phyloP scores from a whole-genome alignment of 1,140 invertebrate species.

The Hyphantria cunea region DNA sequence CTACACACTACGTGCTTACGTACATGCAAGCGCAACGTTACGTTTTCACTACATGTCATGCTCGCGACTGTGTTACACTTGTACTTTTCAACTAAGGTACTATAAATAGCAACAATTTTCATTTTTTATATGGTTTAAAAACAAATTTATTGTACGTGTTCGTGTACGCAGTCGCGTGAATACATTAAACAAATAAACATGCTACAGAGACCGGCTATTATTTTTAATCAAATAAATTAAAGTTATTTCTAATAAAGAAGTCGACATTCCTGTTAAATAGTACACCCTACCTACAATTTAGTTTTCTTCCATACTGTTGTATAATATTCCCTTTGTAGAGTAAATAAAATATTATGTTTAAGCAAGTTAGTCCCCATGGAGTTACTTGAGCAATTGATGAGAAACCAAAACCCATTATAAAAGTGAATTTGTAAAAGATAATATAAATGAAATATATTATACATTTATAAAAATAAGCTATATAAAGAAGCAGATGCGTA shows the following conservation, averaged over 20 bases:
- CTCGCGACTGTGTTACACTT: constrained; percentile 15
- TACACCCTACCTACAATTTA: constrained; percentile 11
- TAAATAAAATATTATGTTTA: constrained; percentile 1
- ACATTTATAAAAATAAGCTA: constrained; percentile 17
- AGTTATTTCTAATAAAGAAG: constrained; percentile 12
- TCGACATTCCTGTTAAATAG: constrained; percentile 11
- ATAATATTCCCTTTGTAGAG: too few relatives aligned
- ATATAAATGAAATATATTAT: constrained; percentile 2
- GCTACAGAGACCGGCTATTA: constrained; percentile 17
- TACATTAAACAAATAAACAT: constrained; percentile 17
- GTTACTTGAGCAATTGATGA: constrained; percentile 16
- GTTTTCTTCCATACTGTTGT: constrained; percentile 8
- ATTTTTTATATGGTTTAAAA: too few relatives aligned
- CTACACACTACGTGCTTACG: constrained; percentile 65
- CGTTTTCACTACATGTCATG: constrained; percentile 45
- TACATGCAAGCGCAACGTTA: constrained; percentile 40
- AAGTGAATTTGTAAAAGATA: constrained; percentile 13
- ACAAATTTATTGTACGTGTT: too few relatives aligned
- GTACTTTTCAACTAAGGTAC: too few relatives aligned
- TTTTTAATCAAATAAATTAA: neutral
- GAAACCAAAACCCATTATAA: constrained; percentile 13
- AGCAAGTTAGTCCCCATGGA: constrained; percentile 13
- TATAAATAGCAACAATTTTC: too few relatives aligned
- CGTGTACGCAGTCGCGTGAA: constrained; percentile 1
- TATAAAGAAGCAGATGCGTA: constrained; percentile 43